Base-by-base conservation (phyloP, 2,113 vertebrate species). In the Alethe castanea region DNA sequence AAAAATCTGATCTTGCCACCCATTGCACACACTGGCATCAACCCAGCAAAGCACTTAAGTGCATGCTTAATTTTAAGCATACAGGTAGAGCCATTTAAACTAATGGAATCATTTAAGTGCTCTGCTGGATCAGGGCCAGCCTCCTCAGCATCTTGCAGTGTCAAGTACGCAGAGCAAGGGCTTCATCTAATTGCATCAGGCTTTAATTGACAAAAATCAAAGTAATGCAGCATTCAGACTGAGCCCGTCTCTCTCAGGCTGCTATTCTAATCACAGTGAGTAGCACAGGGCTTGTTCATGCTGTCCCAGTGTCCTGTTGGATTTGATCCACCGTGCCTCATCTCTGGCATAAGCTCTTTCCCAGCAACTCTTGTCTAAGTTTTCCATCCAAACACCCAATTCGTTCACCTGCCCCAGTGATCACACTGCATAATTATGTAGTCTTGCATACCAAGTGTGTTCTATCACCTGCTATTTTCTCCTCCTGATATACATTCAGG, bases 21-120 rank as follows among this genome's bases (percentile, higher is more conserved):
- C 62, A 19, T 6, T 8, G 50, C 67, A 71, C 71, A 36, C n/a
- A 3, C 74, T 95, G 96, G 94, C 95, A 86, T 4, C 47, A 26
- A 33, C 92, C 93, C 96, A 97, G 90, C 50, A 69, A 74, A 95
- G 90, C 92, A 96, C 94, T 97, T 96, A 76, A 95, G 79, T 31
- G 35, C 35, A 19, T 73, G 93, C 90, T 95, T 78, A 82, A 73
- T 80, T 85, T 94, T 96, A 94, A 96, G 90, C 81, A 74, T 1
- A 40, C 70, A 94, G 94, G 94, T 96, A 95, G 93, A 65, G 90
- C 81, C 91, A 83, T 90, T 95, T 91, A 60, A 87, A 89, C 92
- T 96, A 96, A 97, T 95, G 88, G 95, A 94, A 88, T 73, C 84
- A 90, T 61, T 54, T 90, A 92, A 97, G 94, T 96, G 94, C 93